These are phyloP conservation scores for Zygaena filipendulae DNA, from an alignment of 2,888 invertebrate genomes.

Conservation along the genomic window DNA sequence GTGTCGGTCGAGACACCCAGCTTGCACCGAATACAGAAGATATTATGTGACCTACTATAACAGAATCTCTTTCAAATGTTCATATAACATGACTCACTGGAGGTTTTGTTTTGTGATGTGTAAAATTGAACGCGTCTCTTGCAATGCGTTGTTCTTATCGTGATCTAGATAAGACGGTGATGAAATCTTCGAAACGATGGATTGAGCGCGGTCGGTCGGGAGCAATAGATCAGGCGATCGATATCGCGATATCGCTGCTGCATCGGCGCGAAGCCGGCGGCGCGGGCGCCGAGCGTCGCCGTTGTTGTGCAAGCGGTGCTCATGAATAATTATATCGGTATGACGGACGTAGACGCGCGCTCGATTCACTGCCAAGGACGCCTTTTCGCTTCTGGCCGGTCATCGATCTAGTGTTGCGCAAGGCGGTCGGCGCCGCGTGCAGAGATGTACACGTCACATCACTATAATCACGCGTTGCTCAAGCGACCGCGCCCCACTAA, in stretches of 20 bases:
- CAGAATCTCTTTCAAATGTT: too few relatives aligned
- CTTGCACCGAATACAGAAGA: too few relatives aligned
- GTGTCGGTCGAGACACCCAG: too few relatives aligned
- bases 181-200: constrained; percentile 23
- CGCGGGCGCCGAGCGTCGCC: constrained; percentile 15
- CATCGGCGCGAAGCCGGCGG: constrained; percentile 9
- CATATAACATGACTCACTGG: too few relatives aligned
- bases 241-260: constrained; percentile 7
- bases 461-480: constrained; percentile 32
- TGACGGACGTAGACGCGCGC: constrained; percentile 39
- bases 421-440: constrained; percentile 23
- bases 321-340: constrained; percentile 48
- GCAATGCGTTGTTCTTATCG: constrained; percentile 20
- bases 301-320: constrained; percentile 34
- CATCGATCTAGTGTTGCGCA: constrained; percentile 34
- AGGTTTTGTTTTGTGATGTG: too few relatives aligned
- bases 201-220: constrained; percentile 30
- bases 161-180: constrained; percentile 12
- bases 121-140: too few relatives aligned
- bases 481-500: constrained; percentile 29
- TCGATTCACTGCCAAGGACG: constrained; percentile 52
- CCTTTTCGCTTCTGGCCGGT: constrained; percentile 46
- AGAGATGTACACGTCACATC: constrained; percentile 17
- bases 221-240: constrained; percentile 18
- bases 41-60: too few relatives aligned